Base-by-base conservation (phyloP, 2,888 invertebrate species). In the Drosophila paranaensis region DNA sequence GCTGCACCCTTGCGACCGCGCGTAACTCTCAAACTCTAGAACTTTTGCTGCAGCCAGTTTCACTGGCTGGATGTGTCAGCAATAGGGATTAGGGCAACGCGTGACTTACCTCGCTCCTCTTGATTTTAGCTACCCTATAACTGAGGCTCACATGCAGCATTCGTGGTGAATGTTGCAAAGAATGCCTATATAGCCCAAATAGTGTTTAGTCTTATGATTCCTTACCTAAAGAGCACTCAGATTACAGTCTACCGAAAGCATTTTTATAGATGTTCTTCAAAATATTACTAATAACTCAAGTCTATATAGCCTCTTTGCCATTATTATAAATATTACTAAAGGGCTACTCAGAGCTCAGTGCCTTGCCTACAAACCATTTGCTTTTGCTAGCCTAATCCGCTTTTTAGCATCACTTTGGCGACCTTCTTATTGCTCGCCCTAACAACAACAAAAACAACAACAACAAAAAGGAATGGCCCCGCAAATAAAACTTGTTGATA, bases 401-500 rank as follows among this genome's bases (percentile, higher is more conserved):
- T 27, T 46, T 46, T 25, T n/a, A 43, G 16, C 42, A 4, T 27
- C 30, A 35, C 9, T 61, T 43, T 30, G n/a, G 25, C 33, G 45
- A 60, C 40, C 37, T 35, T 45, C 20, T 25, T 51, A 39, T 33
- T 33, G 27, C 27, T 27, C 14, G 6, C 6, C n/a, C 10, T 13
- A 33, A 50, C 48, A 30, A 30, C 16, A 20, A 33, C 30, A 30
- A n/a, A n/a, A n/a, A 33, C 20, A 20, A 20, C 20, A 20, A 20
- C 20, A 20, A 20, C 6, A 33, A 43, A 46, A 60, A 61, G 57
- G 57, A 40, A 45, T 40, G 48, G 42, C 25, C 39, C 40, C 40
- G 9, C 40, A 61, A 33, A 58, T 37, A 55, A 53, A 72, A 85
- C 83, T 85, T 88, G 86, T 88, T 89, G 88, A 83, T 87, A 77